Base-by-base conservation (phyloP, 2,797 vertebrate species). In the Philypnodon macrostomus region DNA sequence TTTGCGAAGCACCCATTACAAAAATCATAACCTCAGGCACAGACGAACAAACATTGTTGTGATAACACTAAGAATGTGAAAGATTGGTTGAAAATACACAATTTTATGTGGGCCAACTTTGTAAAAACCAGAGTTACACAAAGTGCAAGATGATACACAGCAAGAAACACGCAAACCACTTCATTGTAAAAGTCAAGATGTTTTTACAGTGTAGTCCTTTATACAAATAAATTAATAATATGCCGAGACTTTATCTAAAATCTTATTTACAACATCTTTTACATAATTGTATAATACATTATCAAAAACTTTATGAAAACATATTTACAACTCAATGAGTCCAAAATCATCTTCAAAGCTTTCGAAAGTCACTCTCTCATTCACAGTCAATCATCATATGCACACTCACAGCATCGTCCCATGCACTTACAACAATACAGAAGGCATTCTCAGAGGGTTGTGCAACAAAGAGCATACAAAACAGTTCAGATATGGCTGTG, bases 251-350 rank as follows among this genome's bases (percentile, higher is more conserved):
- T 83, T 85, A 78, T 90, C 87, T 90, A 89, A 88, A 90, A 88
- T 90, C 88, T 89, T 90, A 90, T 91, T 62, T 90, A 91, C 89
- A 91, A 52, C 59, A 67, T 77, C 45, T 80, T 88, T 87, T 88
- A 88, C 86, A 91, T 75, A 80, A 76, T 59, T 67, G 66, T 91
- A 89, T 81, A 75, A 67, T 86, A 87, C 84, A 82, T 86, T 88
- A 90, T 92, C 84, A 91, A 92, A 92, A 90, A 81, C 75, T 55
- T 72, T 91, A 89, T 87, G 85, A 91, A 91, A 92, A 88, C 80
- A 73, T 89, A 89, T 90, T 86, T 89, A 90, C 87, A 90, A 83
- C 76, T 85, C 78, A 78, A 84, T 73, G 83, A 88, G 73, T 87
- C 67, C 77, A 87, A 88, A 88, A 88, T 58, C 64, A 80, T 73